These are phyloP conservation scores for Anarrhichthys ocellatus DNA, from an alignment of 2,113 vertebrate species.

Conservation along the genomic window DNA sequence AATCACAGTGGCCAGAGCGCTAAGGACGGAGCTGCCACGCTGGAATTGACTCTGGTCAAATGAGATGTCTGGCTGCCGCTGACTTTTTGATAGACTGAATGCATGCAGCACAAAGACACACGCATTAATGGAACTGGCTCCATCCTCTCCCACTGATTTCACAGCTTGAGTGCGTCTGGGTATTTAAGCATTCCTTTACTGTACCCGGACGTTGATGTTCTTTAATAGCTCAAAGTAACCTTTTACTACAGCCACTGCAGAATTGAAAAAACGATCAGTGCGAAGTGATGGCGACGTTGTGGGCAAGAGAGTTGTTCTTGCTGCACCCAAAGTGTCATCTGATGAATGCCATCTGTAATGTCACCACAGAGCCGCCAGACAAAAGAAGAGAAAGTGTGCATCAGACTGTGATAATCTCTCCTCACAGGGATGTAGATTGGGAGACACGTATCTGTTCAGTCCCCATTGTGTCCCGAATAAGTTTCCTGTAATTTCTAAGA, in stretches of 20 bases:
- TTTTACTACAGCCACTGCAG: neutral
- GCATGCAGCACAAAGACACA: neutral
- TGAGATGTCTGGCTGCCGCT: slow-evolving; percentile 10
- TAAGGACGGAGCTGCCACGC: neutral
- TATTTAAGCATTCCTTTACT: neutral
- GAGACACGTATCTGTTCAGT: no score
- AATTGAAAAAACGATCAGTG: neutral
- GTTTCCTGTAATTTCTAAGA: no score
- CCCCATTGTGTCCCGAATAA: no score
- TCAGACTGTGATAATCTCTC: no score
- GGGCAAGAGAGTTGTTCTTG: neutral
- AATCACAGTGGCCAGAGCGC: neutral
- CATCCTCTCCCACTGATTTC: neutral
- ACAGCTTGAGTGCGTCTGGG: neutral
- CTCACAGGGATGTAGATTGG: no score
- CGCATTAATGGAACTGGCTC: neutral
- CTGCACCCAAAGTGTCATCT: neutral
- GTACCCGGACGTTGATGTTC: neutral
- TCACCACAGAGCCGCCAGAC: no score
- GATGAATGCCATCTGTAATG: neutral
- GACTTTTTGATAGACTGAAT: slow-evolving; percentile 17
- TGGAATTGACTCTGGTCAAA: slow-evolving; percentile 29
- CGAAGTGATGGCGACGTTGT: neutral
- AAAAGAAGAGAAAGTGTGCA: no score
- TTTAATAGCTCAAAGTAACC: neutral